Evolutionary conservation across 2,797 vertebrate species (phyloP), one percentile per base, ranked within the genome.

Genomic region (Sphaeramia orbicularis): DNA sequence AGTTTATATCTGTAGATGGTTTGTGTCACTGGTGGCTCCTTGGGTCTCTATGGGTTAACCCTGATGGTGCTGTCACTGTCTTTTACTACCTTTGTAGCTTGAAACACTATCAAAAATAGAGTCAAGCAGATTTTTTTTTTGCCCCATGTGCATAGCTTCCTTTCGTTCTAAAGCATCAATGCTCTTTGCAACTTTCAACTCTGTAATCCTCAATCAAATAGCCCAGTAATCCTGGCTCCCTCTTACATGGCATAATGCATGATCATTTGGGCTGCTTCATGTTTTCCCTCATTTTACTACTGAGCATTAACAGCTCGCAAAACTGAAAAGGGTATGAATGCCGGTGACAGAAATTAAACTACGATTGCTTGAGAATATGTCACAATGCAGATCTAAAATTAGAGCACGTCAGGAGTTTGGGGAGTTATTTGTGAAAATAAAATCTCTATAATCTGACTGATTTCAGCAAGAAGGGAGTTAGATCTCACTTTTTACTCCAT

Each of bases 131-230:
- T n/a, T n/a, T 24, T 10, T n/a, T 55, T 69, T 88, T 66, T 80
- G 50, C 71, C 68, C 69, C 72, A 38, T 70, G 35, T 54, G 62
- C 61, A 55, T 85, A 24, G 78, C 56, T 82, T 83, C 78, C 78
- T 86, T 85, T 90, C 81, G 83, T 90, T 85, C 72, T 83, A 64
- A 68, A 88, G 80, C 88, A 91, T 89, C 86, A 84, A 76, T 87
- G 88, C 88, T 90, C 86, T 92, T 92, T 92, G 81, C 82, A 92
- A 91, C 78, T 93, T 88, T 82, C 74, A 88, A 89, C 76, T 90
- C 83, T 78, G 72, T 93, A 93, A 94, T 93, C 92, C 91, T 91
- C 81, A 82, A 65, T 90, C 84, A 90, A 91, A 91, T 78, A 88
- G 86, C 65, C 15, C 82, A 74, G 85, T 93, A 93, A 92, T 92